These are phyloP conservation scores for Falco cherrug DNA, from an alignment of 2,797 vertebrate species.

Conservation along the genomic window DNA sequence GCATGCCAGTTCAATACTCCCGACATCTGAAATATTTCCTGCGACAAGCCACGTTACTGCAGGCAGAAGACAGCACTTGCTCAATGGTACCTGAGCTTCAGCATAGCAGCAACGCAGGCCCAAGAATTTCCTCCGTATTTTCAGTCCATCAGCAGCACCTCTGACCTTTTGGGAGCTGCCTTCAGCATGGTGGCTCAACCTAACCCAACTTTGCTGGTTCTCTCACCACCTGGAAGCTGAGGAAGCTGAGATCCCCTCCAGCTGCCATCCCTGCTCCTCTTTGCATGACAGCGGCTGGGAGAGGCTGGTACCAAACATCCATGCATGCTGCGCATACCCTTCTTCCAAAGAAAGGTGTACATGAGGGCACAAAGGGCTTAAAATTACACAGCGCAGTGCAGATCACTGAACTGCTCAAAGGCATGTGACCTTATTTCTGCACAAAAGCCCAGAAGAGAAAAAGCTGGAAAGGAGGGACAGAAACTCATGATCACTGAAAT, in stretches of 20 bases:
- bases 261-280: neutral
- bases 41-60: fast-evolving
- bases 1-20: neutral
- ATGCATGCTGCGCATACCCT: fast-evolving
- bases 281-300: fast-evolving
- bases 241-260: neutral
- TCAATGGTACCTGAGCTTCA: neutral
- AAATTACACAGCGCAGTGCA: neutral
- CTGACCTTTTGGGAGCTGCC: neutral
- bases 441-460: neutral
- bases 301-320: neutral
- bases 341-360: neutral
- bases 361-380: neutral
- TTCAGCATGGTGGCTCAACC: neutral
- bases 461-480: neutral
- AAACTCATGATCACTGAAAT: neutral
- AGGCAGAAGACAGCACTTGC: neutral
- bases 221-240: neutral
- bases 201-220: neutral
- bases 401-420: neutral
- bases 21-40: neutral
- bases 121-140: neutral
- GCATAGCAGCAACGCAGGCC: fast-evolving
- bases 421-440: neutral
- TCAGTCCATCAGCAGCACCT: neutral